phyloP scores from a whole-genome alignment of 1,140 invertebrate genomes.

The Danaus melanippus region DNA sequence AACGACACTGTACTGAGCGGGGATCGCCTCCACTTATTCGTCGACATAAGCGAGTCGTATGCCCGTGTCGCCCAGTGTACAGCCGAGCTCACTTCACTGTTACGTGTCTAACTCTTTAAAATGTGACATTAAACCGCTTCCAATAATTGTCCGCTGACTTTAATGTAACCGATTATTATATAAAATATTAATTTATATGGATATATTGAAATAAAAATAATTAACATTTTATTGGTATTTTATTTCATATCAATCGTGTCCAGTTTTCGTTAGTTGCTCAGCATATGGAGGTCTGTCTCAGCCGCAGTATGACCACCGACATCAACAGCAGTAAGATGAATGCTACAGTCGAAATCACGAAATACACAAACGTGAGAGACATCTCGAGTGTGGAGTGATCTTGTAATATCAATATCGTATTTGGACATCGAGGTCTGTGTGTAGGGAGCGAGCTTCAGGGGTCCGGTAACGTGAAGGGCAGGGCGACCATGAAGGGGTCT shows the following conservation, averaged over 20 bases:
- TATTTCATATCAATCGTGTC: slow-evolving; percentile 27
- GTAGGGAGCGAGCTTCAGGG: slow-evolving; percentile 14
- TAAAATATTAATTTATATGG: slow-evolving; percentile 58
- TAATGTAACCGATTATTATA: slow-evolving; percentile 50
- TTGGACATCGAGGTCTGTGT: no score
- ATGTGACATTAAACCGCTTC: slow-evolving; percentile 37
- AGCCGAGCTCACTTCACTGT: slow-evolving; percentile 10
- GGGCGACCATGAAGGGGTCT: slow-evolving; percentile 46
- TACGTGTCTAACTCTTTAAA: slow-evolving; percentile 13
- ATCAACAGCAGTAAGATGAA: slow-evolving; percentile 25
- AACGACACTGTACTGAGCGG: slow-evolving; percentile 14
- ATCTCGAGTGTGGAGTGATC: slow-evolving; percentile 12
- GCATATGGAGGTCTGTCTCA: background rate
- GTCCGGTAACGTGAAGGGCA: slow-evolving; percentile 35
- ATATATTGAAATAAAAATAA: slow-evolving; percentile 47
- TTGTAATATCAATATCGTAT: slow-evolving; percentile 7
- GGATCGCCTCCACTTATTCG: slow-evolving; percentile 61
- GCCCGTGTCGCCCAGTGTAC: slow-evolving; percentile 20
- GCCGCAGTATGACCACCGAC: slow-evolving; percentile 10
- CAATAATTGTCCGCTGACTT: slow-evolving; percentile 47
- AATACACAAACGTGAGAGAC: slow-evolving; percentile 27
- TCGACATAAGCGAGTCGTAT: slow-evolving; percentile 55
- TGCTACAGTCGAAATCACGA: slow-evolving; percentile 14
- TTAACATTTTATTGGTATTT: slow-evolving; percentile 47
- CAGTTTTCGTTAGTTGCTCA: background rate